Evolutionary conservation across 1,140 invertebrate species (phyloP).

Genomic region (Drosophila subpulchrella): DNA sequence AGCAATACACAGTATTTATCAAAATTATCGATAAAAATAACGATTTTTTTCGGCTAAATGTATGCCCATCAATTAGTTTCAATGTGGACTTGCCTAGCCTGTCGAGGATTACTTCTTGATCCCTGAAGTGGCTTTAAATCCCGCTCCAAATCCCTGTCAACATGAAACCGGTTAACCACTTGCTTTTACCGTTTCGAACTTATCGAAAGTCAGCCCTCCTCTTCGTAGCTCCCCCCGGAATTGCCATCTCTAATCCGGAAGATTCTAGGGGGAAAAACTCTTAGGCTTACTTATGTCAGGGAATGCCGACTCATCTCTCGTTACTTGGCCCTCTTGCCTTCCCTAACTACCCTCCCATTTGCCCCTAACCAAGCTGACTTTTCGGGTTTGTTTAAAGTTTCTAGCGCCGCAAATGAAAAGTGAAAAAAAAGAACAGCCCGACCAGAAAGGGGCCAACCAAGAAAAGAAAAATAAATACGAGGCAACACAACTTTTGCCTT

Average conservation of each 20-base stretch:
- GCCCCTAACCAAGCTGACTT: conserved; percentile 44
- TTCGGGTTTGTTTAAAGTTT: conserved; percentile 69
- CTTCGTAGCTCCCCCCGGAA: neutral
- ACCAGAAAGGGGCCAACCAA: conserved; percentile 25
- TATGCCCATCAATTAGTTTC: neutral
- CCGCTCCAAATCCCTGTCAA: conserved; percentile 25
- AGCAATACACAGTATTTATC: no score
- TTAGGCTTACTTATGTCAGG: conserved; percentile 78
- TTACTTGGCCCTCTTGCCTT: conserved; percentile 17
- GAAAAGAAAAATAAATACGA: conserved; percentile 70
- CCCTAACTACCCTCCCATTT: conserved; percentile 2
- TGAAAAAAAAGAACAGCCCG: conserved; percentile 17
- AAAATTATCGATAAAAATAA: neutral
- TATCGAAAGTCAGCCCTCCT: conserved; percentile 26
- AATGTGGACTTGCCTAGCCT: neutral
- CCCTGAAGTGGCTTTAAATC: conserved; percentile 7
- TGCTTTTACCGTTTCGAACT: conserved; percentile 39
- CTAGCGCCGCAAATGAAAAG: conserved; percentile 36
- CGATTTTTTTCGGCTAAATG: neutral
- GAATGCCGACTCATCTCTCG: conserved; percentile 49
- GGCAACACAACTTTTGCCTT: conserved; percentile 67
- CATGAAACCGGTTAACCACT: conserved; percentile 43
- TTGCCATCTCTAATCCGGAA: conserved; percentile 26
- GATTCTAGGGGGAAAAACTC: conserved; percentile 54
- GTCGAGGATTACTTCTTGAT: conserved; percentile 28